Base-by-base conservation (phyloP, 2,113 vertebrate species). In the Condylura cristata region DNA sequence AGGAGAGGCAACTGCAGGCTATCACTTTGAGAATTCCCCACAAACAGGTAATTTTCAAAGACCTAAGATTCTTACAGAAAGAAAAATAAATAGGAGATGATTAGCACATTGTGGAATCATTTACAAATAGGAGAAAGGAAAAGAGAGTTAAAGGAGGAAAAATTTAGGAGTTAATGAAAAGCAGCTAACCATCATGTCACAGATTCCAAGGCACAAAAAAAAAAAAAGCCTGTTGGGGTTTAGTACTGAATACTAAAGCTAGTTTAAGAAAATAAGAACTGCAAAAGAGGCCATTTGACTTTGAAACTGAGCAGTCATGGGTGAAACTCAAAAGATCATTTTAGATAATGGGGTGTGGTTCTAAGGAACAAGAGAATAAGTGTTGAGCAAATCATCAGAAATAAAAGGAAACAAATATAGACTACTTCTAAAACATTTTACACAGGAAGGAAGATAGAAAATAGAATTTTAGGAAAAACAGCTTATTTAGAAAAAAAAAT, bases 181-280 rank as follows among this genome's bases (percentile, higher is more conserved):
- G 6, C 53, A 66, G 34, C 53, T 53, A 90, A 58, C 24, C n/a
- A 16, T 8, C 16, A 30, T 51, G 8, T 75, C 18, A 24, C 24
- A 63, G 6, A 87, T 37, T n/a, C 28, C 20, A 74, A 75, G 37
- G 41, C 24, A 34, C 22, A 66, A 46, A 79, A 90, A 74, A 75
- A 4, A 66, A 46, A 79, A 90, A 74, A 75, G 6, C 26, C 61
- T 44, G 63, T 58, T 30, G 32, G 17, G 37, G 68, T 65, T 65
- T 85, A 44, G 26, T 48, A 60, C 39, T 60, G 48, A 66, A 82
- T 44, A n/a, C 34, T 66, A 63, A 89, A 83, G 39, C 26, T 70
- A 83, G 22, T 87, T 87, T 90, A 82, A 72, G 32, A 68, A 85
- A 94, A 76, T 32, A n/a, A 90, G 80, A 90, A 70, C 12, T 26